Conservation (phyloP, 1,140 invertebrate genomes). For the Cecropterus lyciades region DNA sequence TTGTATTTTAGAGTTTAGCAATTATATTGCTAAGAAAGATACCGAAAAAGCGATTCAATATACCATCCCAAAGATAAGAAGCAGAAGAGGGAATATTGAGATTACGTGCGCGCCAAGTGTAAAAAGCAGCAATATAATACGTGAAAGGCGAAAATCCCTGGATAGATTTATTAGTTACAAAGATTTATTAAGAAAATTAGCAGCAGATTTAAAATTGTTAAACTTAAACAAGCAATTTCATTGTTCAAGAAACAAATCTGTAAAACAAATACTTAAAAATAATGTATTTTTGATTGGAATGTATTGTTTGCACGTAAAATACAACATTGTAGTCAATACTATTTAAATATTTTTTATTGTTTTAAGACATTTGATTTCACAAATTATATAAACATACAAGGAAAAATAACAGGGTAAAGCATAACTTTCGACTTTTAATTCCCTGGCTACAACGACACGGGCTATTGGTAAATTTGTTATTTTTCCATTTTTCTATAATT, state of each 20-base stretch:
- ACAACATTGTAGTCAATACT: slow-evolving; percentile 13
- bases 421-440: slow-evolving; percentile 16
- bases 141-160: slow-evolving; percentile 16
- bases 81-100: slow-evolving; percentile 15
- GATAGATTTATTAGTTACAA: slow-evolving; percentile 47
- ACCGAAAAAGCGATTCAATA: background rate
- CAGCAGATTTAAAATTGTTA: slow-evolving; percentile 52
- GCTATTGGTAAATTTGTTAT: slow-evolving; percentile 23
- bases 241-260: slow-evolving; percentile 41
- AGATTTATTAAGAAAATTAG: slow-evolving; percentile 50
- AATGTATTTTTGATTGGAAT: slow-evolving; percentile 2
- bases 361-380: background rate
- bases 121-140: background rate
- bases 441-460: slow-evolving; percentile 52
- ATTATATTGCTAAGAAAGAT: background rate
- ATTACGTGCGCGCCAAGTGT: background rate
- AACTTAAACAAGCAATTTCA: slow-evolving; percentile 57
- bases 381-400: slow-evolving; percentile 17
- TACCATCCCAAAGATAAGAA: slow-evolving; percentile 31
- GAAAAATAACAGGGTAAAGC: slow-evolving; percentile 2
- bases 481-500: slow-evolving; percentile 49
- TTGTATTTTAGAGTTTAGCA: slow-evolving; percentile 28
- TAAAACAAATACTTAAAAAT: background rate
- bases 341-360: slow-evolving; percentile 10
- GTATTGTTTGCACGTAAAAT: slow-evolving; percentile 9